A percentile compares a stretch with the other conserved stretches of the same genome.
Conservation (phyloP, 2,797 vertebrate species). For the Epinephelus malabaricus region DNA sequence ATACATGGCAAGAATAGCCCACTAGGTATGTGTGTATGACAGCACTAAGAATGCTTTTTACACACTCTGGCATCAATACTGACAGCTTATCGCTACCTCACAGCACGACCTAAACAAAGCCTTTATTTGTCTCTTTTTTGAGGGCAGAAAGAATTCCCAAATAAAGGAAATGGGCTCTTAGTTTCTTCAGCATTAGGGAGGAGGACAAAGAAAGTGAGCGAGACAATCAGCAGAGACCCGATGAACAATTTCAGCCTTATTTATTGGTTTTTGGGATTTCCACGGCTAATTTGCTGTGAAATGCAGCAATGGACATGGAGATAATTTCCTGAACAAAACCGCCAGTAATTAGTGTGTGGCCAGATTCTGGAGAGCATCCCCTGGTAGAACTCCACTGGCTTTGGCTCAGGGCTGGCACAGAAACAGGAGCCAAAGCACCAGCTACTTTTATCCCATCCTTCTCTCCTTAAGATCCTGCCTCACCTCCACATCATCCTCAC, state of each 20-base stretch:
- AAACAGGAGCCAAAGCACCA: slow-evolving; percentile 49
- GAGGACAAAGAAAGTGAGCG: slow-evolving; percentile 73
- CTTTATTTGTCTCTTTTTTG: slow-evolving; percentile 70
- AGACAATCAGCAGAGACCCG: slow-evolving; percentile 75
- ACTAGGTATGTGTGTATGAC: slow-evolving; percentile 61
- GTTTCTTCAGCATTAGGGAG: slow-evolving; percentile 70
- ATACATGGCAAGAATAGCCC: slow-evolving; percentile 14
- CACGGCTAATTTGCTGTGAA: slow-evolving; percentile 86
- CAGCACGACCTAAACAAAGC: slow-evolving; percentile 79
- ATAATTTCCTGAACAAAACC: slow-evolving; percentile 86
- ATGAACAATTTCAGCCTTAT: slow-evolving; percentile 81
- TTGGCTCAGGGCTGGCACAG: slow-evolving; percentile 50
- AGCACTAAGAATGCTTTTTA: slow-evolving; percentile 59
- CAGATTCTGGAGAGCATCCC: slow-evolving; percentile 74
- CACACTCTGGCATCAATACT: slow-evolving; percentile 77
- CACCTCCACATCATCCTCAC: slow-evolving; percentile 35
- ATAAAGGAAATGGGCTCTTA: slow-evolving; percentile 74
- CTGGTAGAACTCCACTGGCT: slow-evolving; percentile 65
- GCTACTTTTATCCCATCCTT: slow-evolving; percentile 53
- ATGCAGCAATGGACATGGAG: slow-evolving; percentile 81
- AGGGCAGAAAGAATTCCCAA: slow-evolving; percentile 68
- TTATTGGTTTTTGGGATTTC: slow-evolving; percentile 84
- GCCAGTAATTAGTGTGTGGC: slow-evolving; percentile 83
- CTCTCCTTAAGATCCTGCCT: slow-evolving; percentile 56
- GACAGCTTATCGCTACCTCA: slow-evolving; percentile 79